Evolutionary conservation across 2,888 invertebrate species (phyloP), one percentile per base, ranked within the genome.

Genomic region (Mimumesa dahlbomi): DNA sequence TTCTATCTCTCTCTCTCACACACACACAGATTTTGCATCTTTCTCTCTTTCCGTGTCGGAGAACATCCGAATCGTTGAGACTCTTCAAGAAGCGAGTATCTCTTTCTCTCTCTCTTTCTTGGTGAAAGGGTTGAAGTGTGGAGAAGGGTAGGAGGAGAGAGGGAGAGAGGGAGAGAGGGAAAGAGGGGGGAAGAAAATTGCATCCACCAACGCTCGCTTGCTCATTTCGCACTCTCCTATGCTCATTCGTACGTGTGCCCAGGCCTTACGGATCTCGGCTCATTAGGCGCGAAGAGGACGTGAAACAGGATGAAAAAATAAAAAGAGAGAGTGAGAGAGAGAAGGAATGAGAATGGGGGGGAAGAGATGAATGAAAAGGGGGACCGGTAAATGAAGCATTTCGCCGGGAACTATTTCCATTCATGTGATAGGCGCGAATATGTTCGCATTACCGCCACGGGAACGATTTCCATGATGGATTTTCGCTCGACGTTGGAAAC

Each of bases 221-320:
- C 74, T 84, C 78, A 83, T 83, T 83, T 84, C 73, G 78, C 79
- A 75, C 82, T 75, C 81, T n/a, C n/a, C n/a, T 71, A 53, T 49
- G 73, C 62, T 54, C 66, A 68, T 63, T 57, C 65, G 72, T 72
- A 67, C 71, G 79, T 75, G 72, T 49, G 54, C 64, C 67, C 63
- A 42, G 50, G 45, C 50, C 25, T 25, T 7, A 5, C 46, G 64
- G 34, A 54, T 56, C 64, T 45, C n/a, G n/a, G 71, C 76, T 77
- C 61, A 77, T 79, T 70, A 75, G 57, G 50, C 63, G 69, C 14
- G 65, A 56, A 52, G 31, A 18, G 7, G 54, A 13, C 14, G 34
- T 52, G 49, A 59, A 59, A 34, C 29, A 25, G 54, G 50, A 56
- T 42, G 54, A 13, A 56, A 54, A 59, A 59, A 38, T 29, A 25